Evolutionary conservation across 2,113 vertebrate species (phyloP), one percentile per base, ranked within the genome.

Genomic region (Xiphophorus hellerii): DNA sequence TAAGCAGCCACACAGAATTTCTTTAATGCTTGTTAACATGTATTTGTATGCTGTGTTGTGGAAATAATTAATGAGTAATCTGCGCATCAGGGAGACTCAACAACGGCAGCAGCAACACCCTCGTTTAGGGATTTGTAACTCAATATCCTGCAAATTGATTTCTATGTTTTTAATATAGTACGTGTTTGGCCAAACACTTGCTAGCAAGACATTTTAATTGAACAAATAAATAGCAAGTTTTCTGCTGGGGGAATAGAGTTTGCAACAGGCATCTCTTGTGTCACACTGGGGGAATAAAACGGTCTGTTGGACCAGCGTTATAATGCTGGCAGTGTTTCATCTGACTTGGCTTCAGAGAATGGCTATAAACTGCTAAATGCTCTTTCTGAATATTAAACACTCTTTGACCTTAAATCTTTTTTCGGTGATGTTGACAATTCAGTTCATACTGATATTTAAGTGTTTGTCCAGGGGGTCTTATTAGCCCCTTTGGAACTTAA

Each of bases 131-230:
- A 84, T 70, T 89, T 83, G 87, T 80, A 80, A 80, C 70, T 87
- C 82, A 70, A 69, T 81, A 84, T 81, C 58, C 68, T 42, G 60
- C 63, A 86, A 88, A 83, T 90, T 87, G 84, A 81, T 87, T 87
- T 80, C 80, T 87, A 58, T 82, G 80, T 87, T 86, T 87, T 81
- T 88, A 87, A 87, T 88, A 75, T 68, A 76, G 73, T 44, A 30
- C 76, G 54, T 82, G 70, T 84, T 87, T 84, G 77, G 72, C 72
- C 73, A 72, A 82, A 77, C 80, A 33, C 70, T 88, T 78, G 66
- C 68, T 30, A 73, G 82, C 51, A 78, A 88, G 86, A 77, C 85
- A 74, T 84, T 88, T 88, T 88, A 89, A 92, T 92, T 90, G 83
- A 88, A 86, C 75, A 87, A 87, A 90, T 89, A 87, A 89, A 91